These are phyloP conservation scores for Moxostoma hubbsi DNA, from an alignment of 2,797 vertebrate genomes.

Conservation along the genomic window DNA sequence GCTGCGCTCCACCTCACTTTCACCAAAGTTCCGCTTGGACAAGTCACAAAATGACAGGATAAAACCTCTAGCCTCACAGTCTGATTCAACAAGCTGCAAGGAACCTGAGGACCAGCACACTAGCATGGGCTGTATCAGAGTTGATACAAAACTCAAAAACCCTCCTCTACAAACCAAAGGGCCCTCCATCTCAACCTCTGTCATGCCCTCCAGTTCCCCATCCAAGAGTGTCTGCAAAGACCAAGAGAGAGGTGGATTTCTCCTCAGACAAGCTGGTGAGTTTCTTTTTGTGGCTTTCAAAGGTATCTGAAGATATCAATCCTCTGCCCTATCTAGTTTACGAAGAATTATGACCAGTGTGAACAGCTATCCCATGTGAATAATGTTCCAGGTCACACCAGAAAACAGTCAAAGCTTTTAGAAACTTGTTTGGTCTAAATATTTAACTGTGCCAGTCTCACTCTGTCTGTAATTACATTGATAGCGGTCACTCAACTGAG, in stretches of 20 bases:
- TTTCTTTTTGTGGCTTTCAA: slow-evolving; percentile 12
- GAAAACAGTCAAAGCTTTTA: slow-evolving; percentile 14
- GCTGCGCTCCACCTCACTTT: slow-evolving; percentile 87
- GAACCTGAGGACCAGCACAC: slow-evolving; percentile 57
- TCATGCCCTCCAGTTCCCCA: slow-evolving; percentile 29
- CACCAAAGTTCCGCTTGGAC: slow-evolving; percentile 74
- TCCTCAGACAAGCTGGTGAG: slow-evolving; percentile 68
- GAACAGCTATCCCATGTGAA: background rate
- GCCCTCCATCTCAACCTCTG: slow-evolving; percentile 25
- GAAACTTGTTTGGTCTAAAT: slow-evolving; percentile 22
- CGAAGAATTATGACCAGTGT: background rate
- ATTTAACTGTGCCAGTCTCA: slow-evolving; percentile 17
- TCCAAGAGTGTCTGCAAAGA: slow-evolving; percentile 63
- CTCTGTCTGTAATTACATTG: slow-evolving; percentile 22
- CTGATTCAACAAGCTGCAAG: slow-evolving; percentile 60
- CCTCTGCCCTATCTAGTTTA: slow-evolving; percentile 9
- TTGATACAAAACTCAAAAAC: slow-evolving; percentile 71
- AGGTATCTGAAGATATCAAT: background rate
- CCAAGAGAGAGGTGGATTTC: slow-evolving; percentile 60
- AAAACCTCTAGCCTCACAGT: slow-evolving; percentile 62
- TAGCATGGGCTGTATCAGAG: slow-evolving; percentile 49
- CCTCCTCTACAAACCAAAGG: slow-evolving; percentile 67
- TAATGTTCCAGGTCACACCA: slow-evolving; percentile 4
- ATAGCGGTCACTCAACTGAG: slow-evolving; percentile 11
- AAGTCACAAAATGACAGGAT: slow-evolving; percentile 66